A percentile compares a stretch with the other conserved stretches of the same genome.
Conservation (phyloP, 2,797 vertebrate species). For the Pipistrellus pygmaeus region DNA sequence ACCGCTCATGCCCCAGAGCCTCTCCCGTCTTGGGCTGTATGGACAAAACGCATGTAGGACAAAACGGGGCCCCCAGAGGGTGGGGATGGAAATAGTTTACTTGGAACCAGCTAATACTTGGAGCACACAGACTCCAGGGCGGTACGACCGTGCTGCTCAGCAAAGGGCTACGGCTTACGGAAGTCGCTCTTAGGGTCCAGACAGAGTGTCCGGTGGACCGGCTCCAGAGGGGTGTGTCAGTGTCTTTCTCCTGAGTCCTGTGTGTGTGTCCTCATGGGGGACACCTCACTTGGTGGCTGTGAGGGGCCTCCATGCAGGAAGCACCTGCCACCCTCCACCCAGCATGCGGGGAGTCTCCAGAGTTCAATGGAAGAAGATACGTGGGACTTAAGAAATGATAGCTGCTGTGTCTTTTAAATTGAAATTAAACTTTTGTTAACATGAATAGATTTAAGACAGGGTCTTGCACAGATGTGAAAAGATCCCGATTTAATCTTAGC, state of each 20-base stretch:
- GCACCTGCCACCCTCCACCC: too few relatives aligned
- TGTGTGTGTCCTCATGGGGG: not conserved
- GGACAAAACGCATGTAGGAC: not conserved
- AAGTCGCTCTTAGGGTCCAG: accelerated
- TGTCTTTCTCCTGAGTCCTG: accelerated
- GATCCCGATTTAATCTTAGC: not conserved
- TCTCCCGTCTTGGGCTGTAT: not conserved
- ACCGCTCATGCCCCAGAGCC: not conserved
- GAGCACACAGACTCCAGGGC: not conserved
- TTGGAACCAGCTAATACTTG: not conserved
- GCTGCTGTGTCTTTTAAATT: not conserved
- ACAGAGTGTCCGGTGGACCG: not conserved
- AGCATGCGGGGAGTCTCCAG: not conserved
- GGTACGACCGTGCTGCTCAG: accelerated
- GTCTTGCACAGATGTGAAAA: not conserved
- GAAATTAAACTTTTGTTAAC: not conserved
- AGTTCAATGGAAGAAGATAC: not conserved
- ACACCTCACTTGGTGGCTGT: not conserved
- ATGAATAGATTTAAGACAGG: not conserved
- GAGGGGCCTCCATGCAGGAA: not conserved
- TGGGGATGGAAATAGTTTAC: not conserved
- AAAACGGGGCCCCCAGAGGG: not conserved
- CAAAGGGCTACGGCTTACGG: accelerated
- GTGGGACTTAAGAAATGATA: not conserved
- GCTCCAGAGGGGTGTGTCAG: not conserved